These are phyloP conservation scores for Flexamia atlantica DNA, from an alignment of 2,888 invertebrate genomes.

Conservation along the genomic window DNA sequence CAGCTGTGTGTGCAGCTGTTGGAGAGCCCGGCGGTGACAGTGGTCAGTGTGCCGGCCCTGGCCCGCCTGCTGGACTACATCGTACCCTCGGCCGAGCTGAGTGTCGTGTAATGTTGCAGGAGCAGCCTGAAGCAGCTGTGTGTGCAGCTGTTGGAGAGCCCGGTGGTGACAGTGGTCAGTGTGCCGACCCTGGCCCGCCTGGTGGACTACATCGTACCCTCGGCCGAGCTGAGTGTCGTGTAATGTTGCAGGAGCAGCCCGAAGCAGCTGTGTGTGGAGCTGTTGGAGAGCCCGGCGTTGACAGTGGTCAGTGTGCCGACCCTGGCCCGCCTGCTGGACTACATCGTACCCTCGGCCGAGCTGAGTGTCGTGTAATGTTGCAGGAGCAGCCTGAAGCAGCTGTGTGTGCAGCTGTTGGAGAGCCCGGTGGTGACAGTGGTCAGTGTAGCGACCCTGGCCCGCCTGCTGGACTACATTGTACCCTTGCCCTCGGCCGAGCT, in stretches of 20 bases:
- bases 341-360: conserved; percentile 75
- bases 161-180: conserved; percentile 72
- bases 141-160: conserved; percentile 77
- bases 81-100: too few relatives aligned
- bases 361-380: conserved; percentile 64
- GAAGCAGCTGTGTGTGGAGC: conserved; percentile 75
- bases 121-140: conserved; percentile 77
- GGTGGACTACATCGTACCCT: too few relatives aligned
- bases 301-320: conserved; percentile 74
- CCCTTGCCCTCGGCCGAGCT: conserved; percentile 74
- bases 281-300: conserved; percentile 76
- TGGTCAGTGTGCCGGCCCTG: conserved; percentile 67
- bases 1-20: conserved; percentile 78
- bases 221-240: too few relatives aligned
- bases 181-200: too few relatives aligned
- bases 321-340: conserved; percentile 75
- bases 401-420: conserved; percentile 78
- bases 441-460: conserved; percentile 74
- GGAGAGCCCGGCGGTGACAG: conserved; percentile 74
- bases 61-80: conserved; percentile 72
- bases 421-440: conserved; percentile 74
- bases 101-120: too few relatives aligned
- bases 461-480: conserved; percentile 75
- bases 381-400: conserved; percentile 75
- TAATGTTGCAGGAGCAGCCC: too few relatives aligned